Evolutionary conservation across 2,888 invertebrate genomes (phyloP), one percentile per base, ranked within the genome.

Genomic region (Biston stratarius): DNA sequence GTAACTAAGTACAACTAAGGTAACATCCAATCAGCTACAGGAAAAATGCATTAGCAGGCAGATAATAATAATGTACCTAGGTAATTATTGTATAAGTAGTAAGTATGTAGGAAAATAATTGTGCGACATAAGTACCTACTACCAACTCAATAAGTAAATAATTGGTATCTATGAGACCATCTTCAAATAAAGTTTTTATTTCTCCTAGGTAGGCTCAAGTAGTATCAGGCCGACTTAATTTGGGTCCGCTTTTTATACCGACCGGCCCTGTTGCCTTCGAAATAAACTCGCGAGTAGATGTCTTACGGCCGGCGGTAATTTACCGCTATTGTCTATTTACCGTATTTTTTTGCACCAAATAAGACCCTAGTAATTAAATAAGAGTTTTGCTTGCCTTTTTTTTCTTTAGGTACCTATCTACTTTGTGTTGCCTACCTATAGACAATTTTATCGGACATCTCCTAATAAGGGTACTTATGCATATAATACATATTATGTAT

Each of bases 171-270:
- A 53, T 38, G 15, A 34, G 34, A 48, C 38, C 51, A n/a, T 52
- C 44, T 55, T 56, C 44, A 42, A 61, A 65, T 56, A 48, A 65
- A 60, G 51, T 61, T 66, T 66, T 66, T 66, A 66, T 67, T 61
- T 36, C 57, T 40, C 47, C 47, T 52, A 58, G 53, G 61, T 34
- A 52, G 42, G 61, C 47, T 66, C 55, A 60, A 66, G 52, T 47
- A 61, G 66, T 47, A 61, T 61, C 56, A 56, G 56, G 8, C 48
- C 47, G 61, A 40, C 57, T 57, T 61, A 67, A 61, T 67, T 61
- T 53, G 61, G 66, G 33, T 48, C 44, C 52, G 38, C 47, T 61
- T 64, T 60, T 57, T 61, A 51, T 49, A 8, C 52, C 14, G 49
- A 14, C 40, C 52, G 51, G 40, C 8, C 47, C 57, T 53, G 48